Evolutionary conservation across 2,113 vertebrate genomes (phyloP).

Genomic region (Seriola quinqueradiata): DNA sequence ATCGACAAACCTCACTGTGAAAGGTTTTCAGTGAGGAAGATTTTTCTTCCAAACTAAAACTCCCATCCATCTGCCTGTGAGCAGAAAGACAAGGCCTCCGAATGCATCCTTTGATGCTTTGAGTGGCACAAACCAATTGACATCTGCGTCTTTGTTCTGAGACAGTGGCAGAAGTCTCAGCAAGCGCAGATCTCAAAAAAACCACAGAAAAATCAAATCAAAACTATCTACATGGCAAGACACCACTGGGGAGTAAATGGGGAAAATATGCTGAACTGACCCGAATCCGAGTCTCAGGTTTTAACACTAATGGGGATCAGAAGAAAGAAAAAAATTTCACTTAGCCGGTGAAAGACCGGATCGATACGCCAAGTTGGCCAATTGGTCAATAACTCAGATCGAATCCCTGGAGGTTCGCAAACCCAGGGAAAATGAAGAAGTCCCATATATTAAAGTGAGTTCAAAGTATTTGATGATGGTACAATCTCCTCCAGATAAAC

Average conservation of each 20-base stretch:
- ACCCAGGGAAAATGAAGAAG: constrained; percentile 23
- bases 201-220: constrained; percentile 45
- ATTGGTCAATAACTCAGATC: constrained; percentile 15
- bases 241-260: constrained; percentile 3
- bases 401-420: constrained; percentile 21
- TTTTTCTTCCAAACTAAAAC: neutral
- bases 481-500: neutral
- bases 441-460: constrained; percentile 3
- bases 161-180: constrained; percentile 18
- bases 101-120: constrained; percentile 1
- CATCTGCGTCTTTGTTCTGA: constrained; percentile 14
- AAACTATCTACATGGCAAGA: constrained; percentile 19
- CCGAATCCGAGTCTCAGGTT: constrained; percentile 21
- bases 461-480: neutral
- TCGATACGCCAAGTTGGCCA: constrained; percentile 51
- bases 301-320: constrained; percentile 54
- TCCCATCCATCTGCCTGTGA: neutral
- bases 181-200: neutral
- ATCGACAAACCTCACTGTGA: neutral
- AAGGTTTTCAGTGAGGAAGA: neutral
- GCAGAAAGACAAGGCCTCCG: neutral
- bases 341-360: constrained; percentile 40
- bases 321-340: constrained; percentile 39
- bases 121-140: constrained; percentile 7
- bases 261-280: constrained; percentile 12